Percentiles rank a stretch among this genome's conserved stretches.
phyloP scores from a whole-genome alignment of 1,140 invertebrate species.

The Leptinotarsa defecta region DNA sequence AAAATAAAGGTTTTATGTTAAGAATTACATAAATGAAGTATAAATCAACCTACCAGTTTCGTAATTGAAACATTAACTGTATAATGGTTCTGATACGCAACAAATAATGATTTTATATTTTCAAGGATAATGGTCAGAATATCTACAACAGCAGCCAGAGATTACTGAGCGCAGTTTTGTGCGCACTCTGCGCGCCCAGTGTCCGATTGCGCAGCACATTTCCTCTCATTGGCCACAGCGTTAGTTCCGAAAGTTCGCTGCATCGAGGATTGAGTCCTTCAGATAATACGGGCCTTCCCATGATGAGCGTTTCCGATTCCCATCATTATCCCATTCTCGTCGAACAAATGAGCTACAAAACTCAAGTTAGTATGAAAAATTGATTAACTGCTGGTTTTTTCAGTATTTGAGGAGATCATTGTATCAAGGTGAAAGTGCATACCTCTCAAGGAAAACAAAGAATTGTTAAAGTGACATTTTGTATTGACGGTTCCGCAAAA shows the following conservation, averaged over 20 bases:
- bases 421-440: too few species aligned
- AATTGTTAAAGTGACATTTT: too few species aligned
- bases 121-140: constrained; percentile 17
- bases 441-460: too few species aligned
- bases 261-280: constrained; percentile 68
- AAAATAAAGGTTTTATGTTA: too few species aligned
- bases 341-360: constrained; percentile 80
- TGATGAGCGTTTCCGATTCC: constrained; percentile 72
- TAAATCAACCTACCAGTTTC: too few species aligned
- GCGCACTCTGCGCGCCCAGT: constrained; percentile 78
- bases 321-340: constrained; percentile 81
- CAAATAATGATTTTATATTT: background rate
- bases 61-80: too few species aligned
- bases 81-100: too few species aligned
- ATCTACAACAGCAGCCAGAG: constrained; percentile 62
- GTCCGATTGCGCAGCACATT: constrained; percentile 79
- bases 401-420: too few species aligned
- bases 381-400: too few species aligned
- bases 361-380: constrained; percentile 58
- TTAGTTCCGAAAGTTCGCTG: constrained; percentile 59
- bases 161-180: constrained; percentile 79
- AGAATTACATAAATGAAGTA: too few species aligned
- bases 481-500: too few species aligned
- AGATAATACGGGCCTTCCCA: constrained; percentile 71
- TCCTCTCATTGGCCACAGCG: constrained; percentile 65